Conservation (phyloP, 2,888 invertebrate species). For the Chrysolina oricalcia region DNA sequence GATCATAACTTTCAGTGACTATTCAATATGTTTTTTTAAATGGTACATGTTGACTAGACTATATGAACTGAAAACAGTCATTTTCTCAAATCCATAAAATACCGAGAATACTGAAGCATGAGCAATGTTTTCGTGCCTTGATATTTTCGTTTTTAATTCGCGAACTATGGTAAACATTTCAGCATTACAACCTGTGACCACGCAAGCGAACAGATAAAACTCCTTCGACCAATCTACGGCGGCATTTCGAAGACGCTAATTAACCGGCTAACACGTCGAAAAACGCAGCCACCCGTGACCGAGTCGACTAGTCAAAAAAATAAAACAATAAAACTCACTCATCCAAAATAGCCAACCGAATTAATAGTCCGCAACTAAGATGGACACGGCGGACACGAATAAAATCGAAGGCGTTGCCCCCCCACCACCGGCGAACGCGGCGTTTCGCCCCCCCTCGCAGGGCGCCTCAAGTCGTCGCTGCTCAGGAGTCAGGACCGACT, state of each 20-base stretch:
- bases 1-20: too few relatives aligned
- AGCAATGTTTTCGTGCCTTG: too few relatives aligned
- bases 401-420: slow-evolving; percentile 64
- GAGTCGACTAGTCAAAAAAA: slow-evolving; percentile 6
- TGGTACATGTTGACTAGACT: too few relatives aligned
- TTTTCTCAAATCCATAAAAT: too few relatives aligned
- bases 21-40: too few relatives aligned
- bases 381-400: slow-evolving; percentile 56
- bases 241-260: slow-evolving; percentile 10
- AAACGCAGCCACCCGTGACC: slow-evolving; percentile 9
- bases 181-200: neutral
- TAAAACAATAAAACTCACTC: slow-evolving; percentile 29
- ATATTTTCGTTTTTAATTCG: too few relatives aligned
- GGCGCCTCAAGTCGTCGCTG: slow-evolving; percentile 49
- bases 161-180: too few relatives aligned
- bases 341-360: slow-evolving; percentile 41
- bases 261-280: neutral
- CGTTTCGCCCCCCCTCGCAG: slow-evolving; percentile 53
- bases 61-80: too few relatives aligned
- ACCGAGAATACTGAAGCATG: too few relatives aligned
- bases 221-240: slow-evolving; percentile 1
- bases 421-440: slow-evolving; percentile 54
- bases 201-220: neutral
- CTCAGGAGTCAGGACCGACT: slow-evolving; percentile 42
- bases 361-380: slow-evolving; percentile 45